Conservation (phyloP, 2,113 vertebrate species). For the Scophthalmus maximus region DNA sequence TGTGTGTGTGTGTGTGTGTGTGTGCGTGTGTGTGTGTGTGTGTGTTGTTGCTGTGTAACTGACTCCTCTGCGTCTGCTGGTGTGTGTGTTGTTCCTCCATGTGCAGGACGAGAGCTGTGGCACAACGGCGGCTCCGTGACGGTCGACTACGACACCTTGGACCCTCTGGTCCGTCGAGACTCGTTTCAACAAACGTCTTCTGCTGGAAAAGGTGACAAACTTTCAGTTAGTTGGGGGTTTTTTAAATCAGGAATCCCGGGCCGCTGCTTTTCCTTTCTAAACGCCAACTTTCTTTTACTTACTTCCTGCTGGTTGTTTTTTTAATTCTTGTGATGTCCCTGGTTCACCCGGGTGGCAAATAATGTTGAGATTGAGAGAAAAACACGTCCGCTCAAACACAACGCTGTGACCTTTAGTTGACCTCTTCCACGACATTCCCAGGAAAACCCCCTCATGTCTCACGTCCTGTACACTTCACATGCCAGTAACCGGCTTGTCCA, state of each 20-base stretch:
- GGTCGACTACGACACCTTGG: slow-evolving; percentile 88
- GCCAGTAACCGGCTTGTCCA: background rate
- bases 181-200: slow-evolving; percentile 84
- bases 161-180: slow-evolving; percentile 89
- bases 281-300: slow-evolving; percentile 17
- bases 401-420: background rate
- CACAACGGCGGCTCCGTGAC: slow-evolving; percentile 81
- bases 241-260: background rate
- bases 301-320: slow-evolving; percentile 12
- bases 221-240: too few relatives aligned
- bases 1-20: slow-evolving; percentile 13
- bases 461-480: background rate
- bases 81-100: slow-evolving; percentile 39
- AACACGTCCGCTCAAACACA: background rate
- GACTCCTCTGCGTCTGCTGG: slow-evolving; percentile 33
- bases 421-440: background rate
- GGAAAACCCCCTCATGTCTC: background rate
- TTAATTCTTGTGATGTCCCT: slow-evolving; percentile 2
- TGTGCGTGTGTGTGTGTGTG: slow-evolving; percentile 37
- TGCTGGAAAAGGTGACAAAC: slow-evolving; percentile 85
- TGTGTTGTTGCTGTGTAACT: slow-evolving; percentile 33
- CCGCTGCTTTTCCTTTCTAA: too few relatives aligned
- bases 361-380: background rate
- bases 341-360: background rate
- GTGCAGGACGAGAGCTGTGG: slow-evolving; percentile 83